Evolutionary conservation across 2,113 vertebrate genomes (phyloP), one percentile per base, ranked within the genome.

Genomic region (Chamaetylas fuelleborni): DNA sequence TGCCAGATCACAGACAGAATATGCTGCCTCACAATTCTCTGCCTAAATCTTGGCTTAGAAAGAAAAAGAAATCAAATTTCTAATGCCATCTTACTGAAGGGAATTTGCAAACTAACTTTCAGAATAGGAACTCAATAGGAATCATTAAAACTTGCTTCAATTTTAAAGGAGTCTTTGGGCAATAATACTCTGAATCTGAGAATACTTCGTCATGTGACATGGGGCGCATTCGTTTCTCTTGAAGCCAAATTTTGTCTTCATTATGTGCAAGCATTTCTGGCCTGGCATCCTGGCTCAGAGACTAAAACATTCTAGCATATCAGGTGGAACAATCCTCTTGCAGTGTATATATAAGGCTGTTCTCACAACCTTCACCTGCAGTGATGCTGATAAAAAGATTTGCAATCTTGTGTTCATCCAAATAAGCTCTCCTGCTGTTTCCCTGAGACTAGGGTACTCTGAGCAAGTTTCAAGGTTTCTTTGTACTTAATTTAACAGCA

Each of bases 1-100:
- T 89, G 84, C 87, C 90, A 96, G 66, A 90, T 95, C 87, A 61
- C 45, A 93, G 84, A 20, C 57, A 79, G 67, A 86, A 81, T 91
- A 71, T 67, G 12, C 61, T 85, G 84, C 56, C 12, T 95, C 61
- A 50, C 48, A 92, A 38, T 81, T 81, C 60, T 78, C 70, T 92
- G 70, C 93, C 73, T 89, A 56, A 79, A 79, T 85, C 86, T 71
- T 85, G n/a, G 20, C 57, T 76, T 87, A 79, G 31, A 93, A 72
- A 62, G 45, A 65, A 58, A 91, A 92, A 73, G 18, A 88, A 93
- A 57, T 50, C 9, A 1, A 38, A 12, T 84, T 94, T 92, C 69
- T 74, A 81, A 81, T 91, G 43, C 54, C 23, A 45, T 86, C 28
- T 47, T 88, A 77, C 36, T 80, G 58, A 65, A 57, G 7, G 45